Percentiles rank a stretch among this genome's conserved stretches.
phyloP scores from a whole-genome alignment of 2,797 vertebrate species.

The Bovichtus variegatus region DNA sequence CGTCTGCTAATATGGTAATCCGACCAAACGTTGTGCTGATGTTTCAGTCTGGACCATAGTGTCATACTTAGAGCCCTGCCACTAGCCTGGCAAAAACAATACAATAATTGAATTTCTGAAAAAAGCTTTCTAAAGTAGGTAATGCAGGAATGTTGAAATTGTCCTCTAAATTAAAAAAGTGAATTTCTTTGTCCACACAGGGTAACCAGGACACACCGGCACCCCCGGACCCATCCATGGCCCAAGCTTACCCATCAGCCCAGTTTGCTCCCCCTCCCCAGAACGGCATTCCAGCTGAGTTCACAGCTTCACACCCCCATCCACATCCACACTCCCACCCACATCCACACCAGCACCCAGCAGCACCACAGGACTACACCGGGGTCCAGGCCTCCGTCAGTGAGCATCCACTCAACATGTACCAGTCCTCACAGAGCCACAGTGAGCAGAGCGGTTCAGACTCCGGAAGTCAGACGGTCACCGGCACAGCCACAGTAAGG shows the following conservation, averaged over 20 bases:
- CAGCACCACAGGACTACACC: constrained; percentile 63
- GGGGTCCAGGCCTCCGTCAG: constrained; percentile 88
- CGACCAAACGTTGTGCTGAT: background rate
- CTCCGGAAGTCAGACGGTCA: constrained; percentile 91
- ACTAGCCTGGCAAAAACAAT: background rate
- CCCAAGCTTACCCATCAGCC: constrained; percentile 94
- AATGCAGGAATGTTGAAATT: background rate
- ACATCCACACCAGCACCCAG: constrained; percentile 85
- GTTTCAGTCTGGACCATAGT: background rate
- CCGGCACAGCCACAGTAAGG: constrained; percentile 97
- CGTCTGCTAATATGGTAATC: background rate
- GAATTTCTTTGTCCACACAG: constrained; percentile 73
- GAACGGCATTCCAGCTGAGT: constrained; percentile 93
- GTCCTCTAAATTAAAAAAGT: constrained; percentile 9
- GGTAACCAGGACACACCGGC: constrained; percentile 97
- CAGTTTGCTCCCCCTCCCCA: constrained; percentile 93
- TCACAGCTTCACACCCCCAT: constrained; percentile 92
- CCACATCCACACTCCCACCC: constrained; percentile 92
- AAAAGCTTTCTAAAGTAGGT: background rate
- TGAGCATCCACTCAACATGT: constrained; percentile 95
- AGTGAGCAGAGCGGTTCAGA: constrained; percentile 90
- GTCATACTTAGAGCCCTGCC: background rate
- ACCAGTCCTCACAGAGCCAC: constrained; percentile 93
- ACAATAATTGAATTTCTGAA: background rate
- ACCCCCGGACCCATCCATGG: constrained; percentile 94